phyloP scores from a whole-genome alignment of 2,113 vertebrate species.

The Hippopotamus amphibius region DNA sequence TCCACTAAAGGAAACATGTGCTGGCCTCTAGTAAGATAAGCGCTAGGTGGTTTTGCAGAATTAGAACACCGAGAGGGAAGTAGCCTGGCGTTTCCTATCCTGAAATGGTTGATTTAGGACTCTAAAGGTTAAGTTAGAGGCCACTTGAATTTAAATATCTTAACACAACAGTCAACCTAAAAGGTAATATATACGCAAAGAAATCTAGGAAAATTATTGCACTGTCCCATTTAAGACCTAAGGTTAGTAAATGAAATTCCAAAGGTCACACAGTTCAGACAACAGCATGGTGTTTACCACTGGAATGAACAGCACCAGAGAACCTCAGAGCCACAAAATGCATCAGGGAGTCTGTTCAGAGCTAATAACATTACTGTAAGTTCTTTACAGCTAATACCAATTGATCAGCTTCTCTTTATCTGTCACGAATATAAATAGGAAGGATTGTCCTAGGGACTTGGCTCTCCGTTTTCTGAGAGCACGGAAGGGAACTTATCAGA shows the following conservation, averaged over 20 bases:
- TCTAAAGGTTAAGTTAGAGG: constrained; percentile 41
- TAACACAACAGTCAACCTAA: constrained; percentile 42
- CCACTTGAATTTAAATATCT: constrained; percentile 56
- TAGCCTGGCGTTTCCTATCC: constrained; percentile 60
- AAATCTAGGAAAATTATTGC: background rate
- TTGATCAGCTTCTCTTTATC: background rate
- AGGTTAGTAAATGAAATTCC: background rate
- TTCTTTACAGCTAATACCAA: background rate
- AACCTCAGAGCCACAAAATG: background rate
- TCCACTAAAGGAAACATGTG: background rate
- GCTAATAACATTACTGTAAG: background rate
- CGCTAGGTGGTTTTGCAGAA: constrained; percentile 44
- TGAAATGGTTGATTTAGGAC: background rate
- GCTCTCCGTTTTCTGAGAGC: background rate
- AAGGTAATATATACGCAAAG: background rate
- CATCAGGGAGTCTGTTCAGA: background rate
- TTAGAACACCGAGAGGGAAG: constrained; percentile 38
- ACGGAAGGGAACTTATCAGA: background rate
- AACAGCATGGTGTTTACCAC: background rate
- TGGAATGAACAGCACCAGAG: background rate
- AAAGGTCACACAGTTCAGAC: background rate
- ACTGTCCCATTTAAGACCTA: background rate
- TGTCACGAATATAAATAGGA: background rate
- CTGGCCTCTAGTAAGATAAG: constrained; percentile 20
- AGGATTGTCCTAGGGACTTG: background rate